A percentile compares a stretch with the other conserved stretches of the same genome.
Evolutionary conservation across 2,113 vertebrate genomes (phyloP).

Genomic region (Megaceryle torquata): DNA sequence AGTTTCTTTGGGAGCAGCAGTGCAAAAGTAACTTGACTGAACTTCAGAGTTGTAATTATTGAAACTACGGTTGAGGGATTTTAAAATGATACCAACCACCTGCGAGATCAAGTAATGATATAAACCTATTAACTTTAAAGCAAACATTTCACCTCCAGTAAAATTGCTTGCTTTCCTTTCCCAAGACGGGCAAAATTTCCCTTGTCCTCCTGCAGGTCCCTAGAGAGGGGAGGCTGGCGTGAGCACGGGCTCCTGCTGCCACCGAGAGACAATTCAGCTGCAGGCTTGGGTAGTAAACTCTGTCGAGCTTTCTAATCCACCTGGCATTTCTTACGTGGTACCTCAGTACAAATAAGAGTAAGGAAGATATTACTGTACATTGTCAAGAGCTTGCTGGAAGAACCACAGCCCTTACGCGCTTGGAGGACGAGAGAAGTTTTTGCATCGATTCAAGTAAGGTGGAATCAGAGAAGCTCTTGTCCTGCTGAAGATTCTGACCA

Average conservation of each 20-base stretch:
- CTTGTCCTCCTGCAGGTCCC: neutral
- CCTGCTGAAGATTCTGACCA: neutral
- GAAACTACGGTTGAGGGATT: neutral
- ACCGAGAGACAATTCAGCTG: neutral
- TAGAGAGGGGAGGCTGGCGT: neutral
- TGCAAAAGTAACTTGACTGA: neutral
- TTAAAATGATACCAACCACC: neutral
- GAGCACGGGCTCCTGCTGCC: fast-evolving
- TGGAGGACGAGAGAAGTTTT: neutral
- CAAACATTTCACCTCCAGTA: neutral
- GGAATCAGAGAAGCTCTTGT: neutral
- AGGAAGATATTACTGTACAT: neutral
- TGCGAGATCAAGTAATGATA: neutral
- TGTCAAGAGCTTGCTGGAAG: neutral
- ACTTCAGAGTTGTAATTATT: neutral
- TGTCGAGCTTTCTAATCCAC: fast-evolving
- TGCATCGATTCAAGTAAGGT: neutral
- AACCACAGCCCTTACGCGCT: neutral
- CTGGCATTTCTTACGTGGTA: neutral
- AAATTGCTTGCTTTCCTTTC: neutral
- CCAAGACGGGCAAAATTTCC: neutral
- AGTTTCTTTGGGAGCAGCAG: neutral
- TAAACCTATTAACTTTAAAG: neutral
- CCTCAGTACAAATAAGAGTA: neutral
- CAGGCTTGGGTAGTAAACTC: neutral